Evolutionary conservation across 2,888 invertebrate genomes (phyloP), one percentile per base, ranked within the genome.

Genomic region (Seladonia tumulorum): DNA sequence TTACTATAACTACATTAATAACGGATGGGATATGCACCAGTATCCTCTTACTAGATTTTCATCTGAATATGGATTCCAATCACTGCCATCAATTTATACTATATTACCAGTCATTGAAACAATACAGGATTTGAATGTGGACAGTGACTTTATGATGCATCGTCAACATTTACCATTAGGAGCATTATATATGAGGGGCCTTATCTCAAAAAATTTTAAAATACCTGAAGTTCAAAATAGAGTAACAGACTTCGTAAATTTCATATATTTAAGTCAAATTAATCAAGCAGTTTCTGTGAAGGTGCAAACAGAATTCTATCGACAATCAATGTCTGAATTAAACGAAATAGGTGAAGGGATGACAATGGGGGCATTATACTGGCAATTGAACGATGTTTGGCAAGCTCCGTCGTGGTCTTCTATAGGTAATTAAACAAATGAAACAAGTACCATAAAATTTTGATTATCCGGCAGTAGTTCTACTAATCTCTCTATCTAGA

Each of bases 331-430:
- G 87, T 96, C 95, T 77, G 93, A 91, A 66, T 79, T 96, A 14
- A 95, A 96, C 88, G 92, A 93, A 35, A 86, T 94, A n/a, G 97
- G 97, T 0, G 95, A 96, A 91, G 97, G 97, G 8, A 94, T 96
- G 86, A 99, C 99, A 0, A 99, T 99, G 99, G 99, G 99, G 0
- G 98, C 99, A 0, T 96, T 99, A 79, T 99, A 99, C 95, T 99
- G 99, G 99, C 99, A 99, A 95, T 95, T 99, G 18, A 99, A 99
- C 94, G 99, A 99, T 94, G 98, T 99, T 53, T 99, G 99, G 99
- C 98, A 98, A 92, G 99, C 98, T 0, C 99, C 99, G 0, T 98
- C 99, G 0, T 99, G 99, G 99, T 97, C 99, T 8, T 97, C 98
- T 49, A 98, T 99, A 88, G 98, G 98, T 96, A 90, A 78, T 70